These are phyloP conservation scores for Cetonia aurata DNA, from an alignment of 2,888 invertebrate genomes.

Conservation along the genomic window DNA sequence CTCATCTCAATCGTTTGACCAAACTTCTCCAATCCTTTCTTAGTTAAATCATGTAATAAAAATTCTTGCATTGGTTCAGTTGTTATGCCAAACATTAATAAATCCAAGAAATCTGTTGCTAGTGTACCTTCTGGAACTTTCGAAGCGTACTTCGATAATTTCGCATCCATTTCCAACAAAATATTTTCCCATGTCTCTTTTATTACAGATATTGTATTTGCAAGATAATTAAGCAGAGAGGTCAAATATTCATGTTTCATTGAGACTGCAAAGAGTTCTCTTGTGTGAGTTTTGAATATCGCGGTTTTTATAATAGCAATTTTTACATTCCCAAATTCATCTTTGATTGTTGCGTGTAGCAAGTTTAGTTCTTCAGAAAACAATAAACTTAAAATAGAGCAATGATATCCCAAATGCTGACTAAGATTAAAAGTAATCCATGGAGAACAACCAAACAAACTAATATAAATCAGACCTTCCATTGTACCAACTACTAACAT, in stretches of 20 bases:
- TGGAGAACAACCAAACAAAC: slow-evolving; percentile 87
- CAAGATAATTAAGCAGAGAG: slow-evolving; percentile 75
- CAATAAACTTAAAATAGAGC: slow-evolving; percentile 75
- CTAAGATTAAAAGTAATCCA: slow-evolving; percentile 78
- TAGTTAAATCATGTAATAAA: slow-evolving; percentile 83
- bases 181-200: slow-evolving; percentile 96
- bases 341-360: slow-evolving; percentile 75
- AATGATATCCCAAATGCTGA: slow-evolving; percentile 69
- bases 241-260: slow-evolving; percentile 77
- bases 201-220: slow-evolving; percentile 83
- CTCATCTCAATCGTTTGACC: slow-evolving; percentile 95
- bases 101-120: slow-evolving; percentile 90
- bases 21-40: slow-evolving; percentile 93
- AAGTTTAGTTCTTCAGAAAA: slow-evolving; percentile 79
- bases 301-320: slow-evolving; percentile 71
- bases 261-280: slow-evolving; percentile 80
- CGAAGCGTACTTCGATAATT: slow-evolving; percentile 89
- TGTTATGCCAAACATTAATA: slow-evolving; percentile 87
- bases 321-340: slow-evolving; percentile 67
- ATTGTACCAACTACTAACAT: slow-evolving; percentile 84
- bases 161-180: slow-evolving; percentile 92
- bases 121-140: slow-evolving; percentile 84
- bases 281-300: slow-evolving; percentile 74
- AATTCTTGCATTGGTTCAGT: slow-evolving; percentile 83
- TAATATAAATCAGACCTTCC: slow-evolving; percentile 79